Evolutionary conservation across 2,888 invertebrate genomes (phyloP).

Genomic region (Rotaria sp.): DNA sequence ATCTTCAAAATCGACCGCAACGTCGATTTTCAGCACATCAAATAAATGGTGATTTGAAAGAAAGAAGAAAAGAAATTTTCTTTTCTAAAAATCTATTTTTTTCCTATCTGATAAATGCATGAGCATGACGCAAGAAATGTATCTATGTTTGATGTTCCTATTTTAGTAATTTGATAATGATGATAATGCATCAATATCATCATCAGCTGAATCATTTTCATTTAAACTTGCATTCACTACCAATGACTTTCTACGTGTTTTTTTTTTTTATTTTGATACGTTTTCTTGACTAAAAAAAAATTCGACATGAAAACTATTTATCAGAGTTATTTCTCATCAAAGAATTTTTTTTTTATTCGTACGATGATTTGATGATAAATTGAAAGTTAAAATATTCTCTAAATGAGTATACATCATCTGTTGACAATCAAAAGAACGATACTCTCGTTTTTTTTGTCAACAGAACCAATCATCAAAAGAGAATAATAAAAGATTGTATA

Average conservation of each 20-base stretch:
- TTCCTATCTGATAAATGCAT: not conserved
- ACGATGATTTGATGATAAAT: too few species aligned
- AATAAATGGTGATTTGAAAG: not conserved
- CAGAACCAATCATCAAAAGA: not conserved
- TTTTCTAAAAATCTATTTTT: not conserved
- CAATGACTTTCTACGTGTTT: not conserved
- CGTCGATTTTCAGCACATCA: not conserved
- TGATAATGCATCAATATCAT: not conserved
- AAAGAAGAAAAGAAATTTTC: not conserved
- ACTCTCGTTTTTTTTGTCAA: not conserved
- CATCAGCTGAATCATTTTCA: not conserved
- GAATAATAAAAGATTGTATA: not conserved
- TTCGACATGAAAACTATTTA: not conserved
- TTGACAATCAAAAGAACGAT: not conserved
- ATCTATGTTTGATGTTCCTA: not conserved
- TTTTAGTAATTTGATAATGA: not conserved
- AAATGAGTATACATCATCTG: too few species aligned
- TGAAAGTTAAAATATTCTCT: too few species aligned
- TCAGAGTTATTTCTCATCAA: too few species aligned
- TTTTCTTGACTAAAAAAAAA: not conserved
- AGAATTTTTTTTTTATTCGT: not conserved
- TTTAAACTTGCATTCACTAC: not conserved
- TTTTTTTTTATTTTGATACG: not conserved
- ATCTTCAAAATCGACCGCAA: not conserved
- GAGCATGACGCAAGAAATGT: not conserved